A percentile compares a stretch with the other conserved stretches of the same genome.
phyloP scores from a whole-genome alignment of 1,140 invertebrate genomes.

The Matsumurasca onukii region DNA sequence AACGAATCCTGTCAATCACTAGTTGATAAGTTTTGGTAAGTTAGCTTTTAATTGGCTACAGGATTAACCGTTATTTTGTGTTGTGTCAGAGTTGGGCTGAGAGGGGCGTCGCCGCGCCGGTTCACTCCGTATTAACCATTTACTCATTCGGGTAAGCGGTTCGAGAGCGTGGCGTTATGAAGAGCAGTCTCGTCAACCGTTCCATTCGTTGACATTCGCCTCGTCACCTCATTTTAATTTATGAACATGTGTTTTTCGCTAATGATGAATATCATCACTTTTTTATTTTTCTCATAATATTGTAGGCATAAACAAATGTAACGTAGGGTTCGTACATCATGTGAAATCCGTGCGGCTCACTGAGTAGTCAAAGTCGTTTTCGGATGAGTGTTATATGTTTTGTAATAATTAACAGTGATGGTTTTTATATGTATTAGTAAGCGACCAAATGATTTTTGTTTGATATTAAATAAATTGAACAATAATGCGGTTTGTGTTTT shows the following conservation, averaged over 20 bases:
- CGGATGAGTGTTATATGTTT: neutral
- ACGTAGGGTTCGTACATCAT: neutral
- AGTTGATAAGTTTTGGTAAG: neutral
- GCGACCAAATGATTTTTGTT: neutral
- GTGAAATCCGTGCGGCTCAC: neutral
- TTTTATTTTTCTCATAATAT: too few relatives aligned
- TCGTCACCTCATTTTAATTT: neutral
- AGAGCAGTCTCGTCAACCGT: neutral
- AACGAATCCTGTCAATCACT: neutral
- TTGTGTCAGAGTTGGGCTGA: slow-evolving; percentile 19
- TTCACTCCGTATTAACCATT: slow-evolving; percentile 11
- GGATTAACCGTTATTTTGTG: neutral
- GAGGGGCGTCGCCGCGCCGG: slow-evolving; percentile 20
- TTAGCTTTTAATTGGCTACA: neutral
- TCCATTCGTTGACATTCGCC: neutral
- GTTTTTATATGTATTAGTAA: slow-evolving; percentile 1
- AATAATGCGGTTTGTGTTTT: neutral
- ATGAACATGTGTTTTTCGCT: neutral
- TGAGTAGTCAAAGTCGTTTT: neutral
- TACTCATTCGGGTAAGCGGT: neutral
- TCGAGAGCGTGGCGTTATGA: neutral
- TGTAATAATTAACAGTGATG: neutral
- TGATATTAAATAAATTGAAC: neutral
- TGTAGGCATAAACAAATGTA: too few relatives aligned
- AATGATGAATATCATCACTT: too few relatives aligned